These are phyloP conservation scores for Ophioderma brevispina DNA, from an alignment of 35 echinoderm and acorn worm genomes.

Conservation along the genomic window DNA sequence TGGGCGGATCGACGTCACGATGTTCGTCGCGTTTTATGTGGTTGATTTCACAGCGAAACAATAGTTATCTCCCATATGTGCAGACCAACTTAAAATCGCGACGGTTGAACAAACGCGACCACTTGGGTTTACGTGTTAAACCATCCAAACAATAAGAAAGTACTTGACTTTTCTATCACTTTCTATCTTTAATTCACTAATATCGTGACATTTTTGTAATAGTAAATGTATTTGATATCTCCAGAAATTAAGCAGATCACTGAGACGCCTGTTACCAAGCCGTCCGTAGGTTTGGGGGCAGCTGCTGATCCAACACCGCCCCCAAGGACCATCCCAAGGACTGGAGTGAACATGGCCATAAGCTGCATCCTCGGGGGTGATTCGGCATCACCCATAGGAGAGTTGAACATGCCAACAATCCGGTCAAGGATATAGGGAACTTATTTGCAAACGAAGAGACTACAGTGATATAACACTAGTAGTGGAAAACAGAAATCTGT, in stretches of 20 bases:
- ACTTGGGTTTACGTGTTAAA: too few species aligned
- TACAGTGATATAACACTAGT: conserved; percentile 95
- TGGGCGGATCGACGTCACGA: too few species aligned
- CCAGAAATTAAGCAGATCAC: not conserved
- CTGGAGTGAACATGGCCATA: conserved; percentile 85
- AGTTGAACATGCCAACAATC: conserved; percentile 84
- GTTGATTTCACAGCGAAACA: too few species aligned
- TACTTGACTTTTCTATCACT: too few species aligned
- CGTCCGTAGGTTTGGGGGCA: conserved; percentile 1
- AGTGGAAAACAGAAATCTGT: conserved; percentile 77
- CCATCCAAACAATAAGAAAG: too few species aligned
- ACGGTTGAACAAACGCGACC: too few species aligned
- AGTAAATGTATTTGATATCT: too few species aligned
- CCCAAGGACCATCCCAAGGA: not conserved
- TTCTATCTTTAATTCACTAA: too few species aligned
- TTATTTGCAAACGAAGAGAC: conserved; percentile 94
- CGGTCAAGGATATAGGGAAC: conserved; percentile 92
- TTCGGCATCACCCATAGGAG: conserved; percentile 49
- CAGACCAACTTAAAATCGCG: too few species aligned
- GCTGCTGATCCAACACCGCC: not conserved
- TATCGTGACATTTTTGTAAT: too few species aligned
- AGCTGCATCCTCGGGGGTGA: conserved; percentile 45
- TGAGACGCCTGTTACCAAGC: not conserved
- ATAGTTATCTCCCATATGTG: too few species aligned
- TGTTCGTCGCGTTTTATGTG: too few species aligned